phyloP scores from a whole-genome alignment of 2,888 invertebrate species.

The Pammene aurita region DNA sequence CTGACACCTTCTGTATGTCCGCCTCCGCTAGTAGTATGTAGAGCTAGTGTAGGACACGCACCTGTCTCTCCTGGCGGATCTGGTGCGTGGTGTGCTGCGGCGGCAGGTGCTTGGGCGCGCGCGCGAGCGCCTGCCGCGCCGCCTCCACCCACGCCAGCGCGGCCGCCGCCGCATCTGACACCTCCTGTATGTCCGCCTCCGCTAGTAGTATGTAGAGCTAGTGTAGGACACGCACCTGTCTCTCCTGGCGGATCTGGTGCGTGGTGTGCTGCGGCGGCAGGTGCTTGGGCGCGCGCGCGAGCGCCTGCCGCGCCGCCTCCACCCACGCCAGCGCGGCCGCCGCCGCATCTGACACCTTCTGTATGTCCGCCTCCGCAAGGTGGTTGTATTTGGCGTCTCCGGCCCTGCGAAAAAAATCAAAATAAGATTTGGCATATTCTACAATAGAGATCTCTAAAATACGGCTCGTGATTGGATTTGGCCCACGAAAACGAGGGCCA shows the following conservation, averaged over 20 bases:
- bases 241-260: constrained; percentile 90
- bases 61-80: constrained; percentile 90
- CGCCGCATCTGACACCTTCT: constrained; percentile 87
- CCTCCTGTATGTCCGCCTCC: too few species aligned
- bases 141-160: constrained; percentile 93
- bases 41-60: constrained; percentile 59
- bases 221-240: constrained; percentile 82
- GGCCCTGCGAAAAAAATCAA: constrained; percentile 60
- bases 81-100: constrained; percentile 91
- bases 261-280: constrained; percentile 90
- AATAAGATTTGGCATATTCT: too few species aligned
- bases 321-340: constrained; percentile 91
- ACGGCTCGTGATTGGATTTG: too few species aligned
- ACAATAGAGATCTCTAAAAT: too few species aligned
- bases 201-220: too few species aligned
- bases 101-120: constrained; percentile 86
- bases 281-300: constrained; percentile 86
- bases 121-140: constrained; percentile 86
- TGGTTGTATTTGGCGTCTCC: constrained; percentile 91
- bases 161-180: constrained; percentile 86
- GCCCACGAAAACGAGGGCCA: too few species aligned
- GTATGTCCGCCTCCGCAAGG: constrained; percentile 88
- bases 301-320: constrained; percentile 87
- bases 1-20: constrained; percentile 88
- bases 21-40: constrained; percentile 88